These are phyloP conservation scores for Venturia canescens DNA, from an alignment of 1,140 invertebrate species.

Conservation along the genomic window DNA sequence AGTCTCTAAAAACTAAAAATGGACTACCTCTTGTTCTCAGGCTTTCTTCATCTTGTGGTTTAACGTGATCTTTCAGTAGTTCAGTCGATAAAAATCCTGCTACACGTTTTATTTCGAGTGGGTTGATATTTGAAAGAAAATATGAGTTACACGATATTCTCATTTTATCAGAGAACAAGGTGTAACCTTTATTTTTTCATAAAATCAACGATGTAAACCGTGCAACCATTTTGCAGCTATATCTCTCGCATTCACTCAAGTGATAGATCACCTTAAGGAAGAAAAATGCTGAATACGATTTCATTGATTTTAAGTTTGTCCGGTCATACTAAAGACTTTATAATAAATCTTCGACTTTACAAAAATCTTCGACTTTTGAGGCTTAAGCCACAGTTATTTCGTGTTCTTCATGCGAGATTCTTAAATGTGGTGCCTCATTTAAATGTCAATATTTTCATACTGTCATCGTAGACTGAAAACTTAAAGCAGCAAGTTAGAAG, in stretches of 20 bases:
- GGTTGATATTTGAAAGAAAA: too few relatives aligned
- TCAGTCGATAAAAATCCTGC: too few relatives aligned
- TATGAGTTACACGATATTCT: too few relatives aligned
- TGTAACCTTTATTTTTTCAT: too few relatives aligned
- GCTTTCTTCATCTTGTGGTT: neutral
- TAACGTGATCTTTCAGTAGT: too few relatives aligned
- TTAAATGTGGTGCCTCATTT: constrained; percentile 13
- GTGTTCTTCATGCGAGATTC: neutral
- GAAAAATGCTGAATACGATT: neutral
- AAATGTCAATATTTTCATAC: neutral
- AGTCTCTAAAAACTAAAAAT: constrained; percentile 13
- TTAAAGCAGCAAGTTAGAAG: neutral
- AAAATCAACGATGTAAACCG: too few relatives aligned
- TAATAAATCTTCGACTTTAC: too few relatives aligned
- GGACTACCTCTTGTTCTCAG: neutral
- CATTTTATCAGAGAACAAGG: too few relatives aligned
- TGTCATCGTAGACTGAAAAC: neutral
- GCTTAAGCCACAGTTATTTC: constrained; percentile 4
- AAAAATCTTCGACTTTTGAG: neutral
- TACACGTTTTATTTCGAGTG: too few relatives aligned
- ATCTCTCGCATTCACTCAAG: too few relatives aligned
- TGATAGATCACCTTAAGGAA: too few relatives aligned
- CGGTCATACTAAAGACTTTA: neutral
- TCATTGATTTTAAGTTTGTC: neutral
- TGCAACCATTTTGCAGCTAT: too few relatives aligned